Conservation (phyloP, 1,140 invertebrate genomes). For the Zelostemma sp. region DNA sequence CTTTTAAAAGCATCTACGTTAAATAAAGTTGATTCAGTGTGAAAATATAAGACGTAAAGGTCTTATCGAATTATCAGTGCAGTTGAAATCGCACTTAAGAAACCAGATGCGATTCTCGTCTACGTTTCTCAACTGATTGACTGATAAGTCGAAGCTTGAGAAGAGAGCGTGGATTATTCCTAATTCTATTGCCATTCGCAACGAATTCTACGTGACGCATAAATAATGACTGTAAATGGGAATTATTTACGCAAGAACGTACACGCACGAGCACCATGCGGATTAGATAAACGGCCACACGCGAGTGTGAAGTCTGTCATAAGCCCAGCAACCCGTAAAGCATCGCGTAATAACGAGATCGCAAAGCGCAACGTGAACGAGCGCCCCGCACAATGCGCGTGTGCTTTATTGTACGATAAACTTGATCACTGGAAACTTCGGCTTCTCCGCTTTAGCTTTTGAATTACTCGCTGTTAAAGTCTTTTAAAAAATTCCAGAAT, state of each 20-base stretch:
- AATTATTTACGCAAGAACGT: conserved; percentile 42
- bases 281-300: conserved; percentile 57
- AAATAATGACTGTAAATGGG: conserved; percentile 37
- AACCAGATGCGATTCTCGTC: conserved; percentile 2
- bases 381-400: conserved; percentile 30
- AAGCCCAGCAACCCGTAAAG: conserved; percentile 56
- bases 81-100: background rate
- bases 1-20: too few relatives aligned
- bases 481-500: too few relatives aligned
- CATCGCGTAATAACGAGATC: conserved; percentile 57
- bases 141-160: background rate
- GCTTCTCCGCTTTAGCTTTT: too few relatives aligned
- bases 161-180: conserved; percentile 3
- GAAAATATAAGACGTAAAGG: too few relatives aligned
- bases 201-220: conserved; percentile 27
- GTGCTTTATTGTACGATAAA: conserved; percentile 42
- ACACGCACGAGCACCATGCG: conserved; percentile 36
- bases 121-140: background rate
- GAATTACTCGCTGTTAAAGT: too few relatives aligned
- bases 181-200: conserved; percentile 24
- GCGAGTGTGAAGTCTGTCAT: conserved; percentile 52
- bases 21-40: too few relatives aligned
- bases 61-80: background rate
- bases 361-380: conserved; percentile 45
- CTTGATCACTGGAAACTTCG: conserved; percentile 20